These are phyloP conservation scores for Tricholaema leucomelas DNA, from an alignment of 2,113 vertebrate species.

Conservation along the genomic window DNA sequence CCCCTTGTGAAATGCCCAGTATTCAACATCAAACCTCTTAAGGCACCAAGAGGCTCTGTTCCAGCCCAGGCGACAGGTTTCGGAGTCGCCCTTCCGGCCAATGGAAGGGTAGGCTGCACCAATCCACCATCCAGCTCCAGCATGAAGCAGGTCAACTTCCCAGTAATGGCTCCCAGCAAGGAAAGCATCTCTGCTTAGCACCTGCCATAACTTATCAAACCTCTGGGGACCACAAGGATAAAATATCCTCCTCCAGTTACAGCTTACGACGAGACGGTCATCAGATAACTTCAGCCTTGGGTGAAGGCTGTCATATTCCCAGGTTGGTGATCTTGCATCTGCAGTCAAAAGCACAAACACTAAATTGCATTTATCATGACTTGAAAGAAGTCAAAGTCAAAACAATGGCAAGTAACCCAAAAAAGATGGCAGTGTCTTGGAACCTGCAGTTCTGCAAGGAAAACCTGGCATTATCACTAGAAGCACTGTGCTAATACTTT, in stretches of 20 bases:
- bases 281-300: conserved; percentile 66
- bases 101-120: conserved; percentile 71
- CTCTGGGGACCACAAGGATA: conserved; percentile 45
- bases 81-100: conserved; percentile 66
- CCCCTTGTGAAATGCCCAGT: conserved; percentile 80
- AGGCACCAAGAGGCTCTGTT: conserved; percentile 78
- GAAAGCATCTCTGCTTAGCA: conserved; percentile 73
- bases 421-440: neutral
- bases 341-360: neutral
- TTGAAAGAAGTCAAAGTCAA: neutral
- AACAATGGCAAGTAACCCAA: neutral
- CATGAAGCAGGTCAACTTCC: conserved; percentile 74
- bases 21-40: conserved; percentile 75
- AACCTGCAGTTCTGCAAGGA: neutral
- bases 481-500: neutral
- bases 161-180: conserved; percentile 79
- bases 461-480: neutral
- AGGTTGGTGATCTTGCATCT: conserved; percentile 76
- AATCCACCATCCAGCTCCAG: conserved; percentile 77
- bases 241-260: conserved; percentile 50
- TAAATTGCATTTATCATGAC: neutral
- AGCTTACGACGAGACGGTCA: conserved; percentile 57
- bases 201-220: conserved; percentile 75
- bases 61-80: conserved; percentile 70
- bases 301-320: conserved; percentile 73